phyloP scores from a whole-genome alignment of 1,140 invertebrate species.

The Octopus sinensis region DNA sequence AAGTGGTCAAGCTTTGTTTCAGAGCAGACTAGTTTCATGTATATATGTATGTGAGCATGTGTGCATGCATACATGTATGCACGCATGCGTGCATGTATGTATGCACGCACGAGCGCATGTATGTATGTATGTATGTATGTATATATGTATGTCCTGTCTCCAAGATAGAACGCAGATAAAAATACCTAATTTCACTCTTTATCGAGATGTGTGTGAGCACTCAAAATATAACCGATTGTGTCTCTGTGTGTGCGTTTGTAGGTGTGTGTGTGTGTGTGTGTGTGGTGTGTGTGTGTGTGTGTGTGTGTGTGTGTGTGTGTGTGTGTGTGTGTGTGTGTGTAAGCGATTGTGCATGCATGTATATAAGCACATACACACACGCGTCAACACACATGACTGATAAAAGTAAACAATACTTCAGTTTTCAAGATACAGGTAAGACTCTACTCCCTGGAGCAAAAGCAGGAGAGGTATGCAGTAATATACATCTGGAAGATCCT shows the following conservation, averaged over 20 bases:
- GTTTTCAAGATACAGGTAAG: too few species aligned
- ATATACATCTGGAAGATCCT: too few species aligned
- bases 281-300: background rate
- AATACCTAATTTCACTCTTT: too few species aligned
- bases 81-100: background rate
- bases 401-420: too few species aligned
- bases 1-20: too few species aligned
- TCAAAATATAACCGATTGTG: background rate
- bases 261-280: background rate
- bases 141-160: background rate
- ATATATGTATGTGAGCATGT: background rate
- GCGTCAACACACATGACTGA: too few species aligned
- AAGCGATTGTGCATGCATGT: background rate
- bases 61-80: background rate
- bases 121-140: background rate
- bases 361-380: too few species aligned
- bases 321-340: slow-evolving; percentile 4
- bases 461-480: too few species aligned
- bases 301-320: background rate
- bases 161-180: too few species aligned
- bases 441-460: too few species aligned
- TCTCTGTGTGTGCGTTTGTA: background rate
- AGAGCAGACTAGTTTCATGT: background rate
- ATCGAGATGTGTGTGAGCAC: too few species aligned
- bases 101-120: background rate